Percentiles rank a stretch among this genome's conserved stretches.
phyloP scores from a whole-genome alignment of 1,140 invertebrate species.

The Pogonomyrmex barbatus region DNA sequence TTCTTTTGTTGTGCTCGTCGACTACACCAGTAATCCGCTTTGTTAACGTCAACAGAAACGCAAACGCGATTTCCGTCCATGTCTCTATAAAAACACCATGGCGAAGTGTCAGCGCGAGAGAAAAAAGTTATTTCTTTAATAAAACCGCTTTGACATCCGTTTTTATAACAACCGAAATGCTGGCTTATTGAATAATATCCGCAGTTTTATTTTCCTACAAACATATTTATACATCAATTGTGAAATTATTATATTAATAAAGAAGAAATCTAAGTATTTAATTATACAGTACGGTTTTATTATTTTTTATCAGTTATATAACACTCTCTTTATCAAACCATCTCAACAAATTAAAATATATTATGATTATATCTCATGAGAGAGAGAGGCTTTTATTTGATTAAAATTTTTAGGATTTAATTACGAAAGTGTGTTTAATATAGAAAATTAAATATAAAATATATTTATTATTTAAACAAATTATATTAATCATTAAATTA shows the following conservation, averaged over 20 bases:
- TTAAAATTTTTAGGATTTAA: background rate
- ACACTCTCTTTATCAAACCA: background rate
- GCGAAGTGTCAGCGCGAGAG: too few relatives aligned
- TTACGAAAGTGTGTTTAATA: background rate
- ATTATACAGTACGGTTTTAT: background rate
- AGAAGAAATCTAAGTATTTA: slow-evolving; percentile 10
- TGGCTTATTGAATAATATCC: background rate
- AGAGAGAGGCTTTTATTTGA: background rate
- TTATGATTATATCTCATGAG: background rate
- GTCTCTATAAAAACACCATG: background rate
- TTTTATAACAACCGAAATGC: background rate
- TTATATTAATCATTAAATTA: slow-evolving; percentile 2
- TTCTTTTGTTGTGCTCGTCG: slow-evolving; percentile 24
- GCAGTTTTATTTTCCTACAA: background rate
- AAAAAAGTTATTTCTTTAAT: slow-evolving; percentile 31
- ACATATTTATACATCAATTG: background rate
- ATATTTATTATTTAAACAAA: background rate
- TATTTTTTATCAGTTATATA: background rate
- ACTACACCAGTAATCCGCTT: slow-evolving; percentile 32
- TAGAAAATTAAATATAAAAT: slow-evolving; percentile 8
- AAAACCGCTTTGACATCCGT: background rate
- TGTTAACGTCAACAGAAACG: slow-evolving; percentile 44
- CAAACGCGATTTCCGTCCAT: slow-evolving; percentile 25
- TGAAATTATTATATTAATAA: slow-evolving; percentile 10
- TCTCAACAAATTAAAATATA: slow-evolving; percentile 6